Percentiles rank a stretch among this genome's conserved stretches.
Evolutionary conservation across 2,113 vertebrate genomes (phyloP).

Genomic region (Australoheros scitulus): DNA sequence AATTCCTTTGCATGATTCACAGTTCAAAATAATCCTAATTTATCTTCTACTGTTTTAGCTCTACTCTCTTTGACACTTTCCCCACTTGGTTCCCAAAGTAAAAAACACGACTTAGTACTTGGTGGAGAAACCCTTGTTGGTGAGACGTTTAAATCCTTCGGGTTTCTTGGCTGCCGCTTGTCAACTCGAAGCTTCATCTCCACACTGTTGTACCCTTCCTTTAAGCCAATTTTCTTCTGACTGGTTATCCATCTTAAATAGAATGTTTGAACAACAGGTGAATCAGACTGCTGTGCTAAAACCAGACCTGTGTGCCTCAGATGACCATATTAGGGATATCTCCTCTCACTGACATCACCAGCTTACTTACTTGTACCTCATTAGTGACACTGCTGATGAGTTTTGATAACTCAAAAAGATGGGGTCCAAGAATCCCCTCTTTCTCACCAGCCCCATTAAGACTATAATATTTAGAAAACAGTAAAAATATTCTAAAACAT

Average conservation of each 20-base stretch:
- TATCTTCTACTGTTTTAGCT: neutral
- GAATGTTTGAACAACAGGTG: neutral
- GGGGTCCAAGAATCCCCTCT: neutral
- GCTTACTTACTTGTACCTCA: neutral
- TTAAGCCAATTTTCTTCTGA: neutral
- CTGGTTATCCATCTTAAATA: too few species aligned
- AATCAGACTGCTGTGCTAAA: neutral
- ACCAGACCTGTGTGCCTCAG: neutral
- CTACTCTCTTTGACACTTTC: neutral
- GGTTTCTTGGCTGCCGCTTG: too few species aligned
- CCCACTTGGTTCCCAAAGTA: too few species aligned
- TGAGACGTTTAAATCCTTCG: too few species aligned
- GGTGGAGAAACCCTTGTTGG: too few species aligned
- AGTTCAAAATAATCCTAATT: neutral
- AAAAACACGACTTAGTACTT: too few species aligned
- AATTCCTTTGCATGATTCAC: neutral
- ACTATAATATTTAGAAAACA: neutral
- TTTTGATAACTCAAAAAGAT: neutral
- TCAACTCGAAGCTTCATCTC: too few species aligned
- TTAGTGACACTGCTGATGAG: neutral
- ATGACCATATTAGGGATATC: neutral
- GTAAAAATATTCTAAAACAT: neutral
- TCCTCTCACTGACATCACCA: neutral
- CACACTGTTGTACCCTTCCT: too few species aligned
- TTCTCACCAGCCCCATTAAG: too few species aligned